These are phyloP conservation scores for Nautilus pompilius DNA, from an alignment of 1,140 invertebrate genomes.

Conservation along the genomic window DNA sequence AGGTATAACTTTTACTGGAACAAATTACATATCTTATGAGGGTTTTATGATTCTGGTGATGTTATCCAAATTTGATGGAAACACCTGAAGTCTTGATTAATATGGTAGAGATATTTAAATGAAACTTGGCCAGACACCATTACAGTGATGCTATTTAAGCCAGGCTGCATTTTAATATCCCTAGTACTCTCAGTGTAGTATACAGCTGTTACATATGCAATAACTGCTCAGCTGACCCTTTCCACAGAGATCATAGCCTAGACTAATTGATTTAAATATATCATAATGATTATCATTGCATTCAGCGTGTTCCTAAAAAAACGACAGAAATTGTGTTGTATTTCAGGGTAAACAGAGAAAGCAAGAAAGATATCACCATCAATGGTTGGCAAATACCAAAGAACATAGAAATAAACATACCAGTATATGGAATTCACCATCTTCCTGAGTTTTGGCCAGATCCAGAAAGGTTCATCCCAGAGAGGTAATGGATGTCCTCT, in stretches of 20 bases:
- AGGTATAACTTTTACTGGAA: no score
- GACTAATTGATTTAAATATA: background rate
- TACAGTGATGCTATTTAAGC: background rate
- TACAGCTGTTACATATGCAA: background rate
- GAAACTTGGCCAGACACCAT: no score
- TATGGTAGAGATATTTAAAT: no score
- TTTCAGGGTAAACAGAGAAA: constrained; percentile 11
- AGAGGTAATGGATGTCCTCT: no score
- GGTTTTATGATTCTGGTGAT: no score
- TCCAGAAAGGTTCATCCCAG: constrained; percentile 70
- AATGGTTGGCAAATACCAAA: constrained; percentile 19
- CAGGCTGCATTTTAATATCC: background rate
- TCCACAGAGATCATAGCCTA: background rate
- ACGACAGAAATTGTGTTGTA: no score
- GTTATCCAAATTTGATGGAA: no score
- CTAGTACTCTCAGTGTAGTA: background rate
- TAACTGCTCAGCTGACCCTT: background rate
- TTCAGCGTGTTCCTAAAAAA: background rate
- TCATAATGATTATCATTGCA: background rate
- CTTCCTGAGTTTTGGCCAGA: constrained; percentile 68
- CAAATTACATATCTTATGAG: no score
- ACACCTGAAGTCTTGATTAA: no score
- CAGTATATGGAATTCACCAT: constrained; percentile 80
- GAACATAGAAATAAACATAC: constrained; percentile 67
- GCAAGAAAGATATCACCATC: constrained; percentile 20